Evolutionary conservation across 1,140 invertebrate species (phyloP), one percentile per base, ranked within the genome.

Genomic region (Aphelenchoides fujianensis): DNA sequence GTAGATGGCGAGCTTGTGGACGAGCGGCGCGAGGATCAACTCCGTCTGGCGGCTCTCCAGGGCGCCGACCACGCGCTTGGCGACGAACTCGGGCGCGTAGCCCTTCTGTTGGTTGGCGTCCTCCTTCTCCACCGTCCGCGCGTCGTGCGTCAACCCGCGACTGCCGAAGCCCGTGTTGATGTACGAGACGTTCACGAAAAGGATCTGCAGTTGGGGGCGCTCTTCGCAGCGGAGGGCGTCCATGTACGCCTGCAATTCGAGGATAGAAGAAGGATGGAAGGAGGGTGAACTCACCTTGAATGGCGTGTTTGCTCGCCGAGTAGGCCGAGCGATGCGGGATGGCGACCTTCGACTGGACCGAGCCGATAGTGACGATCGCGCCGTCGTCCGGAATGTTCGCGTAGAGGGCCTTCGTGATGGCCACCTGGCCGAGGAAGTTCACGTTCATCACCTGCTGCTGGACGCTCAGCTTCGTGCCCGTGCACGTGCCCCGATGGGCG

Each of bases 381-480:
- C 94, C 95, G 80, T 86, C 87, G 35, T 78, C 89, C 87, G 73
- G 88, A 86, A 81, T 91, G 86, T 1, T 93, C n/a, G 86, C 93
- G 96, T 96, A 19, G 87, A 88, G 9, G 91, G 91, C 55, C 91
- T 94, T 95, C 1, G 92, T 93, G 3, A 97, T 85, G 52, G 90
- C 91, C 69, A 96, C 88, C 77, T 92, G 89, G 31, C 93, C 93
- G 88, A 97, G 94, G 86, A 94, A 97, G 87, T 97, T 97, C 1
- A 95, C 89, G 31, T 89, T 84, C 94, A 97, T 97, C 23, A 97
- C 87, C 88, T 91, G 90, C 55, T 90, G 87, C 86, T 95, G 90
- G 32, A 97, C 92, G 82, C 92, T 90, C n/a, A 93, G 82, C 48
- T 89, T 86, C 1, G 94, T 95, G 54, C 90, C 86, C 19, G 89